Percentiles rank a stretch among this genome's conserved stretches.
Evolutionary conservation across 2,113 vertebrate genomes (phyloP).

Genomic region (Abramis brama): DNA sequence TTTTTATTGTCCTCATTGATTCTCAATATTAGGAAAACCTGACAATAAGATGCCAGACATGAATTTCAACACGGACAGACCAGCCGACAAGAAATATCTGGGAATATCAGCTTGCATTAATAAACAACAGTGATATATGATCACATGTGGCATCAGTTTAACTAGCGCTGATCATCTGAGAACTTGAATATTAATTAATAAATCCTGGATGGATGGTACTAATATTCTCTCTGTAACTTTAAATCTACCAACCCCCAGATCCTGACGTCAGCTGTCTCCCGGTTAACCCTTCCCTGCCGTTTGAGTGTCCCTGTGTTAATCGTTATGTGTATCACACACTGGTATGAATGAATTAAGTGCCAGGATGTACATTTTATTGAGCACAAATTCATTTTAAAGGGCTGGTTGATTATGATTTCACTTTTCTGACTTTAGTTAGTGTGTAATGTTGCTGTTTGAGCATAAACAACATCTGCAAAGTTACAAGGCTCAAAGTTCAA

Average conservation of each 20-base stretch:
- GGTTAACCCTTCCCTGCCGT: background rate
- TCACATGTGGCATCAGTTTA: background rate
- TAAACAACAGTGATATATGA: background rate
- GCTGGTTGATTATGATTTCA: no score
- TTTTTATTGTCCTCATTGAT: background rate
- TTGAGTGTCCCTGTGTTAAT: background rate
- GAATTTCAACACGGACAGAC: background rate
- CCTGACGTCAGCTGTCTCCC: background rate
- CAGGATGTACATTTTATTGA: background rate
- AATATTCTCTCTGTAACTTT: slow-evolving; percentile 4
- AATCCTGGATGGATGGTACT: background rate
- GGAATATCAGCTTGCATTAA: background rate
- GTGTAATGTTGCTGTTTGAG: no score
- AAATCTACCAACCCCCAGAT: background rate
- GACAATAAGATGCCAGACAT: background rate
- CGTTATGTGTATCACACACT: background rate
- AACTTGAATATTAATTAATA: background rate
- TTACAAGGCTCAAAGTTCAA: no score
- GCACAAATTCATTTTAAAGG: background rate
- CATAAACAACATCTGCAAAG: no score
- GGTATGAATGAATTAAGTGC: background rate
- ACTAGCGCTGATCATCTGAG: background rate
- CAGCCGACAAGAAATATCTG: background rate
- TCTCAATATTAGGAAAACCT: background rate
- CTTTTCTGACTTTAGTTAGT: no score